Evolutionary conservation across 2,888 invertebrate species (phyloP).

Genomic region (Eilema griseolum): DNA sequence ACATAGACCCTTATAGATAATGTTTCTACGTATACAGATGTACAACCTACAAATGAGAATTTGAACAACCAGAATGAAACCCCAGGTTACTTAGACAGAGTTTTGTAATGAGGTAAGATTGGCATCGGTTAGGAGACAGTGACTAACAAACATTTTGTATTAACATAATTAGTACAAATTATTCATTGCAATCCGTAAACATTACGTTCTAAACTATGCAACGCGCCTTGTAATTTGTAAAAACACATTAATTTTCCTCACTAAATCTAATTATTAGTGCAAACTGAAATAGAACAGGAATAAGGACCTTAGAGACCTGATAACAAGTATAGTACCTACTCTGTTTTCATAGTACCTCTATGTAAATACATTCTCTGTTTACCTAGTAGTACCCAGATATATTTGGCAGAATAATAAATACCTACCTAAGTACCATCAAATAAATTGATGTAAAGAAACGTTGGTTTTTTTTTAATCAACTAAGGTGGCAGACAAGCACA

Average conservation of each 20-base stretch:
- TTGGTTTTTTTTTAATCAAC: no score
- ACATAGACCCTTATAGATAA: background rate
- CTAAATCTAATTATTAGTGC: background rate
- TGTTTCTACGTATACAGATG: background rate
- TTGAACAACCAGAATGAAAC: background rate
- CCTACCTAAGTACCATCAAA: no score
- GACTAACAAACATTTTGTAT: background rate
- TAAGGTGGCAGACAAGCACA: no score
- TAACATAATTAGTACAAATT: background rate
- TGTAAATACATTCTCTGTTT: background rate
- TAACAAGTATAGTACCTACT: background rate
- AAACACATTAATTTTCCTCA: background rate
- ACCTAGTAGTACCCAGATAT: background rate
- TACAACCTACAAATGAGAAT: background rate
- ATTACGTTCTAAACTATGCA: background rate
- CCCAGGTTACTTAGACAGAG: background rate
- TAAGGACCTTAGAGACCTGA: background rate
- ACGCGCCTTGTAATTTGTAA: background rate
- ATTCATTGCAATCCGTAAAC: background rate
- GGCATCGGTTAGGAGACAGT: background rate
- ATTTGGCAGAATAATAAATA: background rate
- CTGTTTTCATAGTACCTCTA: background rate
- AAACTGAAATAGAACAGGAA: background rate
- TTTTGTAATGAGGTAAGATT: background rate
- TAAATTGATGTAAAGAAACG: background rate